A percentile compares a stretch with the other conserved stretches of the same genome.
Evolutionary conservation across 2,797 vertebrate species (phyloP).

Genomic region (Syngnathus acus): DNA sequence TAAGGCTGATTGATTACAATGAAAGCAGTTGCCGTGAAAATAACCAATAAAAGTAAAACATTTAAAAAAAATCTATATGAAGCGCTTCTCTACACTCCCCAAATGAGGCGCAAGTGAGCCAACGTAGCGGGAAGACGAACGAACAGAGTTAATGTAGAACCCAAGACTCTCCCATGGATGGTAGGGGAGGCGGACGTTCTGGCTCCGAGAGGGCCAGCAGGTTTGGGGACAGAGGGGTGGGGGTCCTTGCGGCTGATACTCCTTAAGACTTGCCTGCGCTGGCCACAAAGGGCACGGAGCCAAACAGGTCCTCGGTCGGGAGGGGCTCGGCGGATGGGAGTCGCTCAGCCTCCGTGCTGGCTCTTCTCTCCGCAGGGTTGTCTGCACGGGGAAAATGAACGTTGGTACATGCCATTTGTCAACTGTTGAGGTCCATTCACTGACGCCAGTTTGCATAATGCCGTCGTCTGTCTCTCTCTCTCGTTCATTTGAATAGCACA

Average conservation of each 20-base stretch:
- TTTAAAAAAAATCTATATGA: not conserved
- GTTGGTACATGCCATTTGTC: not conserved
- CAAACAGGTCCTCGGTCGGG: slow-evolving; percentile 87
- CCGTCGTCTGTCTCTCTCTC: too few species aligned
- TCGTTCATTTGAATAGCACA: too few species aligned
- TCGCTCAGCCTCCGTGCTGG: slow-evolving; percentile 68
- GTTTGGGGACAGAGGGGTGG: slow-evolving; percentile 10
- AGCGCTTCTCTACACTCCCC: not conserved
- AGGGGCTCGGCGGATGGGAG: slow-evolving; percentile 50
- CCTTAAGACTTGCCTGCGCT: slow-evolving; percentile 94
- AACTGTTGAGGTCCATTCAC: too few species aligned
- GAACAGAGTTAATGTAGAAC: not conserved
- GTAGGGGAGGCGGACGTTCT: slow-evolving; percentile 43
- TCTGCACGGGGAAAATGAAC: slow-evolving; percentile 63
- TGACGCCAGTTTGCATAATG: too few species aligned
- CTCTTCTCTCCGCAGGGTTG: slow-evolving; percentile 76
- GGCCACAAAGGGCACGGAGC: slow-evolving; percentile 90
- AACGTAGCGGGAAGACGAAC: not conserved
- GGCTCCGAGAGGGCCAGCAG: slow-evolving; percentile 20
- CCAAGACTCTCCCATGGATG: slow-evolving; percentile 9
- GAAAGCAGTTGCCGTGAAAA: not conserved
- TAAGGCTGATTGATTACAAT: not conserved
- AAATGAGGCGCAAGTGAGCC: not conserved
- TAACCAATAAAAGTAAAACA: not conserved
- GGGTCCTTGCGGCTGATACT: slow-evolving; percentile 57